Conservation (phyloP, 2,797 vertebrate species). For the Lagodon rhomboides region DNA sequence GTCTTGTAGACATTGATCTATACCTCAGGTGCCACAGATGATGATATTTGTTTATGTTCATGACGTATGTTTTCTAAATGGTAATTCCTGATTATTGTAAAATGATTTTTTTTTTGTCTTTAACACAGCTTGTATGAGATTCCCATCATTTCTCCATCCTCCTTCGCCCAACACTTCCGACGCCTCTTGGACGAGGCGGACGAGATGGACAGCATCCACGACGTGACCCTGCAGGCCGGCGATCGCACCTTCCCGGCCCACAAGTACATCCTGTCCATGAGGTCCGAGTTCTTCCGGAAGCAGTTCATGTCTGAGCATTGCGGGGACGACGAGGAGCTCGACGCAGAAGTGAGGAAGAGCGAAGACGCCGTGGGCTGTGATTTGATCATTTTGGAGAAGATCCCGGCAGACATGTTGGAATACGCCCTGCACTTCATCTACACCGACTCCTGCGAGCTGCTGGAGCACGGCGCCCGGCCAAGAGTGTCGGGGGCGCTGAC, state of each 20-base stretch:
- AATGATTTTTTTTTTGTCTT: not conserved
- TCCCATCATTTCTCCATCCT: constrained; percentile 91
- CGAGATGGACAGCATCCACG: constrained; percentile 95
- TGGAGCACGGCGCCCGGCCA: constrained; percentile 89
- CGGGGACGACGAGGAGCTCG: constrained; percentile 74
- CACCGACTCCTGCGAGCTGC: constrained; percentile 94
- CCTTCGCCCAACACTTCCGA: constrained; percentile 91
- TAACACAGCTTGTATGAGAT: constrained; percentile 93
- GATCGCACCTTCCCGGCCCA: constrained; percentile 91
- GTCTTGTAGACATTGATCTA: not conserved
- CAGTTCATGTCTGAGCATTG: constrained; percentile 82
- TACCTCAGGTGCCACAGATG: not conserved
- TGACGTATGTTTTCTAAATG: not conserved
- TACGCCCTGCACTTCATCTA: constrained; percentile 94
- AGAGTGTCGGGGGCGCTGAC: constrained; percentile 64
- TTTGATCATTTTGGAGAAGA: constrained; percentile 91
- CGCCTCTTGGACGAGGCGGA: constrained; percentile 91
- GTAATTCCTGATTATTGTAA: not conserved
- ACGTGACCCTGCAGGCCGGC: constrained; percentile 95
- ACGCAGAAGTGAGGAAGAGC: constrained; percentile 84
- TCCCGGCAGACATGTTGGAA: constrained; percentile 91
- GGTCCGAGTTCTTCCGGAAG: constrained; percentile 93
- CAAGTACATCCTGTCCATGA: constrained; percentile 93
- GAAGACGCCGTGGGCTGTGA: constrained; percentile 93
- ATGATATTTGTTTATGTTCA: not conserved